These are phyloP conservation scores for Lophius piscatorius DNA, from an alignment of 2,113 vertebrate species.

Conservation along the genomic window DNA sequence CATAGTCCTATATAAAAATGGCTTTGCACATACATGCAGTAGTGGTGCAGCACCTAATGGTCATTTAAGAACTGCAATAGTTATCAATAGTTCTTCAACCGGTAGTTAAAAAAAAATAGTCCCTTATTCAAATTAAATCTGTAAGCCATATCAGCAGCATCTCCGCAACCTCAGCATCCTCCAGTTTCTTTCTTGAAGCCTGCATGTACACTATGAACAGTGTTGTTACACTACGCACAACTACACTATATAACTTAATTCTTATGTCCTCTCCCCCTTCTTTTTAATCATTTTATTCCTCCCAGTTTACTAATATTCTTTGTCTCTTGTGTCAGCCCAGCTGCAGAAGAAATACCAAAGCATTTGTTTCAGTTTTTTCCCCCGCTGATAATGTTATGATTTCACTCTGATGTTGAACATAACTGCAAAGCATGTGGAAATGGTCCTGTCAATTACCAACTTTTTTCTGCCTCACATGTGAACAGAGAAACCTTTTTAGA, in stretches of 20 bases:
- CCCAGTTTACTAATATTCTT: slow-evolving; percentile 80
- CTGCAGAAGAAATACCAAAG: slow-evolving; percentile 77
- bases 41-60: slow-evolving; percentile 4
- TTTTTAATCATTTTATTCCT: slow-evolving; percentile 40
- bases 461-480: slow-evolving; percentile 23
- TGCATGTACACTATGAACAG: slow-evolving; percentile 82
- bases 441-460: slow-evolving; percentile 56
- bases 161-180: slow-evolving; percentile 63
- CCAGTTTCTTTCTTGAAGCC: slow-evolving; percentile 66
- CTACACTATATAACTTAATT: slow-evolving; percentile 59
- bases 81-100: too few relatives aligned
- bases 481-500: slow-evolving; percentile 80
- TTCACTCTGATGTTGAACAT: slow-evolving; percentile 58
- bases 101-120: too few relatives aligned
- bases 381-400: slow-evolving; percentile 29
- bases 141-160: slow-evolving; percentile 74
- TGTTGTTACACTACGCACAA: slow-evolving; percentile 71
- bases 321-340: slow-evolving; percentile 72
- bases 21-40: neutral
- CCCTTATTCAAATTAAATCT: too few relatives aligned
- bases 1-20: slow-evolving; percentile 11
- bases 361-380: slow-evolving; percentile 49
- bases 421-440: slow-evolving; percentile 78
- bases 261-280: slow-evolving; percentile 34
- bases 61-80: too few relatives aligned